Conservation (phyloP, 2,888 invertebrate genomes). For the Dasypolia templi region DNA sequence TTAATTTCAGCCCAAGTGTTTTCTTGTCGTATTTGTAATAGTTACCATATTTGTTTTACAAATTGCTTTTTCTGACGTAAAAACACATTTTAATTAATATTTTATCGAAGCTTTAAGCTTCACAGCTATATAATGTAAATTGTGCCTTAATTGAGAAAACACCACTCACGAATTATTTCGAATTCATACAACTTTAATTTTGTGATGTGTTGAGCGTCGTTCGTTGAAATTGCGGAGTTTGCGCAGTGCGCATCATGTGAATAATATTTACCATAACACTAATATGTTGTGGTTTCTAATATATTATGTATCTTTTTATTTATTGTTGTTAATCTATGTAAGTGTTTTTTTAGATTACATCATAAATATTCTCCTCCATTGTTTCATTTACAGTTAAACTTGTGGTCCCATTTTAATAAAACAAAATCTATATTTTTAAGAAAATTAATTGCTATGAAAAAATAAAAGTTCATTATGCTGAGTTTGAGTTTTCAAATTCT, state of each 20-base stretch:
- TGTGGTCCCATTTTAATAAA: not conserved
- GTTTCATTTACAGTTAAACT: not conserved
- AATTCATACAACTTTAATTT: slow-evolving; percentile 40
- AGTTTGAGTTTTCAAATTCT: no score
- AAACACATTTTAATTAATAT: slow-evolving; percentile 50
- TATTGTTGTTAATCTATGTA: not conserved
- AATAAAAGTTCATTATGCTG: no score
- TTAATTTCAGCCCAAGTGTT: not conserved
- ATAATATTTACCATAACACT: no score
- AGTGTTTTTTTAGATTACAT: not conserved
- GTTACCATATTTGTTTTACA: slow-evolving; percentile 11
- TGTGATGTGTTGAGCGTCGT: slow-evolving; percentile 6
- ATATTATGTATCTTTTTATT: not conserved
- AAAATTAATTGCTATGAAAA: not conserved
- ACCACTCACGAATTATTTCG: slow-evolving; percentile 41
- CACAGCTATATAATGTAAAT: slow-evolving; percentile 45
- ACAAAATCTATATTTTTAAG: not conserved
- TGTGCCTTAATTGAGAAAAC: slow-evolving; percentile 35
- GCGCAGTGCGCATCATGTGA: not conserved
- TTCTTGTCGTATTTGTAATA: not conserved
- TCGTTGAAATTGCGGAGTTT: slow-evolving; percentile 18
- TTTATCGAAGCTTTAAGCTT: slow-evolving; percentile 38
- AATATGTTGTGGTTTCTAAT: not conserved
- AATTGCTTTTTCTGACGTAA: slow-evolving; percentile 12
- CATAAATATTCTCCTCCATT: not conserved